Base-by-base conservation (phyloP, 2,888 invertebrate genomes). In the Ennomos quercinarius region DNA sequence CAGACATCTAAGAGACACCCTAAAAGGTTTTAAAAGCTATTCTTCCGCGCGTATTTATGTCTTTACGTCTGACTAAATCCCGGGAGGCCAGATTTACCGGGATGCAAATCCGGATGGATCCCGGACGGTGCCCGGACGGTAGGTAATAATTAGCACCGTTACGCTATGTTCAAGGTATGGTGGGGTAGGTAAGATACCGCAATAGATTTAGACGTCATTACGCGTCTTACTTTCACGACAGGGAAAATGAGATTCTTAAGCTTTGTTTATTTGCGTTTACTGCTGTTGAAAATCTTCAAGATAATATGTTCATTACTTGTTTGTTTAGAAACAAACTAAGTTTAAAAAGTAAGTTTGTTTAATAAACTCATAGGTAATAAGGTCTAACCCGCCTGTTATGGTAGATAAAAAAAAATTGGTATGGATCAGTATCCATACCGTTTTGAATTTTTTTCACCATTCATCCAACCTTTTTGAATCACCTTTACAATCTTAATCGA, bases 91-190 rank as follows among this genome's bases (percentile, higher is more conserved):
- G 79, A 81, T 84, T 83, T 81, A 59, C 49, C 49, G 52, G 74
- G 72, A 75, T 74, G 77, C 77, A 81, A 84, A 84, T 83, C 81
- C 83, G 67, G 62, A 67, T 58, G 72, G 74, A 64, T 54, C 54
- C 37, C 44, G 52, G 57, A 57, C 51, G 57, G 40, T 39, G 36
- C 53, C 51, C 43, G 43, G 39, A 41, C 35, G 54, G 54, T 54
- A 55, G 76, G 58, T 36, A 34, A 76, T 83, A 84, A 84, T 85
- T 84, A 80, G 78, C 75, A 43, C 61, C 66, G 63, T 71, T 71
- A 68, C 74, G 70, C 72, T 68, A 68, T 68, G 66, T 62, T 61
- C 68, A 59, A 60, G 55, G 56, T 62, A 47, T 49, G 56, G 56
- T 8, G 43, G 43, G 38, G 44, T 34, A 40, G 37, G 41, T 37